phyloP scores from a whole-genome alignment of 2,113 vertebrate species.

The Clupea harengus region DNA sequence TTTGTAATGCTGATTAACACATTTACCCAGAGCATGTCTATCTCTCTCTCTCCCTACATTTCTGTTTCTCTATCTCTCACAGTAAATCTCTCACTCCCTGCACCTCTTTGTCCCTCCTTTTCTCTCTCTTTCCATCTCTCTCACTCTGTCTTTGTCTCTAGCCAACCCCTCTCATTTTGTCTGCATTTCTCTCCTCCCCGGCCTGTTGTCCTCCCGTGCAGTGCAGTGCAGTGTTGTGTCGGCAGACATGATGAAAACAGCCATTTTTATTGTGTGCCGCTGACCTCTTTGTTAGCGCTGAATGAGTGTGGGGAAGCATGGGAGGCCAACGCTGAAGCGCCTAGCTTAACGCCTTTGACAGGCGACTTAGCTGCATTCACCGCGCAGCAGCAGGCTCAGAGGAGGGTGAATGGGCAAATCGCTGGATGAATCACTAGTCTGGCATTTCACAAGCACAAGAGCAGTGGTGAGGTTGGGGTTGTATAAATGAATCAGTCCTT shows the following conservation, averaged over 20 bases:
- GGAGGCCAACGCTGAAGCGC: slow-evolving; percentile 60
- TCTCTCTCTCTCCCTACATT: neutral
- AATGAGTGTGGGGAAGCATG: slow-evolving; percentile 61
- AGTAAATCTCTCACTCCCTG: neutral
- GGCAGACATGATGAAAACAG: slow-evolving; percentile 67
- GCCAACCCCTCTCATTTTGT: neutral
- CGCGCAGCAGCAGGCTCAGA: slow-evolving; percentile 48
- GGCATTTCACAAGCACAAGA: neutral
- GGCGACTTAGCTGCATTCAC: slow-evolving; percentile 65
- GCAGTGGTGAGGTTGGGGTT: neutral
- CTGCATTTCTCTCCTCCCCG: neutral
- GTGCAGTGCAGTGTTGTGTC: slow-evolving; percentile 46
- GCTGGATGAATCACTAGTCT: neutral
- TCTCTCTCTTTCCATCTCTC: neutral
- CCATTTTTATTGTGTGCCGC: slow-evolving; percentile 66
- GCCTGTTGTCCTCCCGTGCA: slow-evolving; percentile 23
- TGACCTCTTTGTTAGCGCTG: slow-evolving; percentile 62
- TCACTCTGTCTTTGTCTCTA: neutral
- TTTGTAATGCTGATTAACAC: neutral
- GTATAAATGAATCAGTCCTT: neutral
- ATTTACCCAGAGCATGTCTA: neutral
- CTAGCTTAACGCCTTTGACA: slow-evolving; percentile 67
- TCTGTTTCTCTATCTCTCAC: neutral
- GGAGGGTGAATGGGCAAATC: neutral
- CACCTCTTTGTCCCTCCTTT: neutral